Conservation (phyloP, 2,888 invertebrate genomes). For the Drosophila cyrtoloma region DNA sequence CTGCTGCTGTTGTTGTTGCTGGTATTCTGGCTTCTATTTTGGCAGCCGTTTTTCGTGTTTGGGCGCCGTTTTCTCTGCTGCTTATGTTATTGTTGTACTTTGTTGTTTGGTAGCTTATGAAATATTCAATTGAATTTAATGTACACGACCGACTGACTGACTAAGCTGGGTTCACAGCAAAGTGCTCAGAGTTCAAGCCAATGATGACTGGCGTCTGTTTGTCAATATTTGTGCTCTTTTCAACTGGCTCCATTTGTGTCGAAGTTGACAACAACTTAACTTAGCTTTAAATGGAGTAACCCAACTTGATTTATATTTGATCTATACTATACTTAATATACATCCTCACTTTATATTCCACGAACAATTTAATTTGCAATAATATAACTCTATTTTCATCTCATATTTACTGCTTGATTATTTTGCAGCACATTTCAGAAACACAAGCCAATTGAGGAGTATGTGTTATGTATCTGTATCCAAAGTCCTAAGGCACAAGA, state of each 20-base stretch:
- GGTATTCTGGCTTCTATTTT: conserved; percentile 46
- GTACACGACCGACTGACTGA: conserved; percentile 72
- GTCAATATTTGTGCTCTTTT: conserved; percentile 31
- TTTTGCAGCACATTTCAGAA: conserved; percentile 2
- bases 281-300: background rate
- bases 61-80: conserved; percentile 37
- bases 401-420: background rate
- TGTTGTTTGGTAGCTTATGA: conserved; percentile 70
- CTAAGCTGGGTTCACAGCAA: conserved; percentile 59
- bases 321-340: background rate
- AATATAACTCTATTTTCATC: background rate
- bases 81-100: conserved; percentile 48
- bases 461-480: conserved; percentile 29
- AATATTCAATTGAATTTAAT: conserved; percentile 79
- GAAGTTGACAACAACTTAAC: background rate
- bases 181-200: conserved; percentile 59
- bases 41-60: conserved; percentile 59
- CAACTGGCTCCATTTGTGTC: background rate
- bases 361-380: background rate
- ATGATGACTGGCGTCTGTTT: conserved; percentile 28
- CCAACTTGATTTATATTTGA: background rate
- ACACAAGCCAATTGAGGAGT: conserved; percentile 5
- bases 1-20: conserved; percentile 13
- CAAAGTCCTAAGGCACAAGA: conserved; percentile 11
- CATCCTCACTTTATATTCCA: background rate